These are phyloP conservation scores for Oscheius sp. DNA, from an alignment of 2,888 invertebrate species.

Conservation along the genomic window DNA sequence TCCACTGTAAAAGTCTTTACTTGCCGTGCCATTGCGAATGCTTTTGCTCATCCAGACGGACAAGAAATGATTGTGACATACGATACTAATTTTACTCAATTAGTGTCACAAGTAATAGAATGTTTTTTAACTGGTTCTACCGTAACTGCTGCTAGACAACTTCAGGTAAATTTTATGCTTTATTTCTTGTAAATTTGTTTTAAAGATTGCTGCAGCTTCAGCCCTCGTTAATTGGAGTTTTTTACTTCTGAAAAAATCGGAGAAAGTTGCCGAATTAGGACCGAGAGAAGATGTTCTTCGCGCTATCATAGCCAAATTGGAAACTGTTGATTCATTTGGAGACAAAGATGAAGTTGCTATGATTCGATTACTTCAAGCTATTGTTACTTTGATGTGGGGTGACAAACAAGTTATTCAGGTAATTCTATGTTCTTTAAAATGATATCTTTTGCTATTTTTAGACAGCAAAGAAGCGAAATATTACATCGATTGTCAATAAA, in stretches of 20 bases:
- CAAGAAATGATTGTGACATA: slow-evolving; percentile 49
- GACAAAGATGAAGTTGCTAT: slow-evolving; percentile 76
- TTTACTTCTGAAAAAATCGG: slow-evolving; percentile 56
- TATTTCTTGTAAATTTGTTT: not conserved
- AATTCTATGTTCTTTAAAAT: not conserved
- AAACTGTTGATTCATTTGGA: slow-evolving; percentile 48
- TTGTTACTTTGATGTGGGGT: slow-evolving; percentile 80
- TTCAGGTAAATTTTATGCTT: slow-evolving; percentile 60
- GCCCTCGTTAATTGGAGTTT: slow-evolving; percentile 64
- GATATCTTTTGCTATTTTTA: slow-evolving; percentile 35
- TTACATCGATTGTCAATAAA: slow-evolving; percentile 54
- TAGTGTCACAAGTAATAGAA: slow-evolving; percentile 47
- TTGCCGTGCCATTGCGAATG: slow-evolving; percentile 85
- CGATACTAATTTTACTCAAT: slow-evolving; percentile 42
- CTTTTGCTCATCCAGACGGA: slow-evolving; percentile 79
- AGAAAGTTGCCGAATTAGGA: slow-evolving; percentile 62
- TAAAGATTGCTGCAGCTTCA: slow-evolving; percentile 59
- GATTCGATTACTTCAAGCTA: slow-evolving; percentile 83
- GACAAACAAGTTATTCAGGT: slow-evolving; percentile 72
- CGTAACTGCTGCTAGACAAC: slow-evolving; percentile 36
- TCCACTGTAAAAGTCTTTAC: slow-evolving; percentile 83
- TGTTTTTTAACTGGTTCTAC: slow-evolving; percentile 34
- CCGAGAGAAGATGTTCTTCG: slow-evolving; percentile 68
- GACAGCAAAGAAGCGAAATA: slow-evolving; percentile 60
- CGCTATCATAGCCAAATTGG: slow-evolving; percentile 41